These are phyloP conservation scores for Fringilla coelebs DNA, from an alignment of 2,797 vertebrate genomes.

Conservation along the genomic window DNA sequence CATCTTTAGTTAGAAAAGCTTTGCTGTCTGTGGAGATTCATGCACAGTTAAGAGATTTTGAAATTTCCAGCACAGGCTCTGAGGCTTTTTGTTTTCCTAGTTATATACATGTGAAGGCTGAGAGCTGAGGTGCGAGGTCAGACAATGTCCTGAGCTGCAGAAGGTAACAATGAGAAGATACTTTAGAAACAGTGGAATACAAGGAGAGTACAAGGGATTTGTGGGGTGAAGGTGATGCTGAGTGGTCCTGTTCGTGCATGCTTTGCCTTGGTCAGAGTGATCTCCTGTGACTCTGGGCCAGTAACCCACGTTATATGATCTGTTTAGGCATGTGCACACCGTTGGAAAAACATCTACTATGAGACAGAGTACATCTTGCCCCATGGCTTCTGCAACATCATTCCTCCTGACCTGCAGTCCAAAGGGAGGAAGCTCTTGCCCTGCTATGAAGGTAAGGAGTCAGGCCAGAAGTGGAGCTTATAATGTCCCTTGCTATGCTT, in stretches of 20 bases:
- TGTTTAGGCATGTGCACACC: slow-evolving; percentile 93
- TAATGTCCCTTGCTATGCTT: not conserved
- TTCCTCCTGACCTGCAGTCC: slow-evolving; percentile 87
- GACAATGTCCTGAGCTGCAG: not conserved
- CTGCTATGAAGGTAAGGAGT: slow-evolving; percentile 92
- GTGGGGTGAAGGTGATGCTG: not conserved
- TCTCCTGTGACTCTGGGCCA: not conserved
- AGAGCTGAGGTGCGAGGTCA: not conserved
- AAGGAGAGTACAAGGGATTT: not conserved
- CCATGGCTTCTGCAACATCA: slow-evolving; percentile 94
- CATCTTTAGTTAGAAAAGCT: not conserved
- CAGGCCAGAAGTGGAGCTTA: not conserved
- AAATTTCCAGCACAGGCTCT: not conserved
- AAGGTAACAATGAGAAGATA: not conserved
- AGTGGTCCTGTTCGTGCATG: not conserved
- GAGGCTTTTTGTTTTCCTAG: not conserved
- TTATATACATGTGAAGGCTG: not conserved
- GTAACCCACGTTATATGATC: not conserved
- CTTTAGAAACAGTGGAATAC: not conserved
- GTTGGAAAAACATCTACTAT: slow-evolving; percentile 98
- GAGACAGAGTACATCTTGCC: slow-evolving; percentile 91
- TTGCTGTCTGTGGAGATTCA: not conserved
- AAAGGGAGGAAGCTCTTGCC: slow-evolving; percentile 85
- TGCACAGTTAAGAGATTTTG: not conserved
- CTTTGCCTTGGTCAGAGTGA: not conserved